Evolutionary conservation across 30 jellyfish, hydroid and myxozoan species (phyloP).

Genomic region (Turritopsis dohrnii): DNA sequence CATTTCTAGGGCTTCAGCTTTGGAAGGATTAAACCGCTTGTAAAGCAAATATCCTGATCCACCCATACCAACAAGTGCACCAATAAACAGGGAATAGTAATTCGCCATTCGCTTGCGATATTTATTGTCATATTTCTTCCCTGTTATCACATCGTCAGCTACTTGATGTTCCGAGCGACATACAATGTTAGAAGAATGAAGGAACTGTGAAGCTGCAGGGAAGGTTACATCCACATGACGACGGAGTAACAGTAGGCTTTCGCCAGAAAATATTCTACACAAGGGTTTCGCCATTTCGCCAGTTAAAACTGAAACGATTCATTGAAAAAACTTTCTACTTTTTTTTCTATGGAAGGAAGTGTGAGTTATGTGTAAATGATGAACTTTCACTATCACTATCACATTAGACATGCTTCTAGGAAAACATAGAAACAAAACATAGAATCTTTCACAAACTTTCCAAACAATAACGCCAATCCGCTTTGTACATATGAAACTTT

Average conservation of each 20-base stretch:
- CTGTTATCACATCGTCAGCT: neutral
- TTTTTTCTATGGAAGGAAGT: neutral
- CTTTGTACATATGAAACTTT: no score
- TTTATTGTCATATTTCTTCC: slow-evolving; percentile 33
- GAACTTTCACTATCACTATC: no score
- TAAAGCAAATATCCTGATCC: slow-evolving; percentile 56
- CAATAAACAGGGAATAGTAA: slow-evolving; percentile 55
- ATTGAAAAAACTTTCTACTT: neutral
- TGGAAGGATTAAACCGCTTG: slow-evolving; percentile 37
- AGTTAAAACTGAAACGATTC: neutral
- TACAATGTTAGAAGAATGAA: neutral
- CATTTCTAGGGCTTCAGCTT: slow-evolving; percentile 40
- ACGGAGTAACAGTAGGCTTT: neutral
- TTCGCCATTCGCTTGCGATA: slow-evolving; percentile 43
- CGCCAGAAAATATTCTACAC: neutral
- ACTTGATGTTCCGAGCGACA: neutral
- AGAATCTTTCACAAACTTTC: no score
- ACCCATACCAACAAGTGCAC: slow-evolving; percentile 47
- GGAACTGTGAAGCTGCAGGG: neutral
- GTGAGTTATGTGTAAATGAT: no score
- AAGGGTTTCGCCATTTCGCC: neutral
- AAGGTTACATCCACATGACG: neutral
- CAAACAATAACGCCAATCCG: no score
- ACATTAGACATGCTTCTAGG: no score
- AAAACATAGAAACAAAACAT: no score